These are phyloP conservation scores for Eulithis prunata DNA, from an alignment of 2,888 invertebrate species.

Conservation along the genomic window DNA sequence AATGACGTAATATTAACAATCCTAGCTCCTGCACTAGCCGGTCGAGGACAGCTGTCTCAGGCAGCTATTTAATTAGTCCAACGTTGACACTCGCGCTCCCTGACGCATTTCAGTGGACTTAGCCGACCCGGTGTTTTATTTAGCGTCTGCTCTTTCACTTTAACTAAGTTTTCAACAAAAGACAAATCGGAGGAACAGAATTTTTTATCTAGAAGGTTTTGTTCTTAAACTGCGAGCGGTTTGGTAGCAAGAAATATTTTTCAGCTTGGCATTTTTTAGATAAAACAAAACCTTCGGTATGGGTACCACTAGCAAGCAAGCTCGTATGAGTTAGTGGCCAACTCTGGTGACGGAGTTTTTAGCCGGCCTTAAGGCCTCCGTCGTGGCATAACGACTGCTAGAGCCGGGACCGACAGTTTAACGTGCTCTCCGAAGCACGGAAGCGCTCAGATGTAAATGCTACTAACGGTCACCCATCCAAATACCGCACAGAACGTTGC, in stretches of 20 bases:
- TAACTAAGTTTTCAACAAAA: conserved; percentile 24
- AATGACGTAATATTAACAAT: not conserved
- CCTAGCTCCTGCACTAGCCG: conserved; percentile 12
- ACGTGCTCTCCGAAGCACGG: no score
- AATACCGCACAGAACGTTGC: no score
- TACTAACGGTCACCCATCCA: no score
- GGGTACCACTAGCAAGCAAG: no score
- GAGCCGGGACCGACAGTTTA: no score
- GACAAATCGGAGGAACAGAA: conserved; percentile 22
- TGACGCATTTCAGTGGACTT: conserved; percentile 30
- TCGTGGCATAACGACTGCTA: no score
- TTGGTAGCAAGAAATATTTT: not conserved
- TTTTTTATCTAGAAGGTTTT: conserved; percentile 5
- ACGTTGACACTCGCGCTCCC: conserved; percentile 42
- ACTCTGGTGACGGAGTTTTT: no score
- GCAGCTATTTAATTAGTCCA: conserved; percentile 57
- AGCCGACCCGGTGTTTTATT: conserved; percentile 25
- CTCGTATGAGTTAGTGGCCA: no score
- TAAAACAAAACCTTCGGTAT: no score
- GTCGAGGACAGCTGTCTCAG: conserved; percentile 52
- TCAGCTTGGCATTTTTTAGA: not conserved
- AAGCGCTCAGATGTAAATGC: no score
- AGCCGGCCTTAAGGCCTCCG: no score
- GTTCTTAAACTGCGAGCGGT: not conserved
- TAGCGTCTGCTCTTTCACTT: conserved; percentile 22